These are phyloP conservation scores for Notoglanidium macrostoma DNA, from an alignment of 2,797 vertebrate genomes.

Conservation along the genomic window DNA sequence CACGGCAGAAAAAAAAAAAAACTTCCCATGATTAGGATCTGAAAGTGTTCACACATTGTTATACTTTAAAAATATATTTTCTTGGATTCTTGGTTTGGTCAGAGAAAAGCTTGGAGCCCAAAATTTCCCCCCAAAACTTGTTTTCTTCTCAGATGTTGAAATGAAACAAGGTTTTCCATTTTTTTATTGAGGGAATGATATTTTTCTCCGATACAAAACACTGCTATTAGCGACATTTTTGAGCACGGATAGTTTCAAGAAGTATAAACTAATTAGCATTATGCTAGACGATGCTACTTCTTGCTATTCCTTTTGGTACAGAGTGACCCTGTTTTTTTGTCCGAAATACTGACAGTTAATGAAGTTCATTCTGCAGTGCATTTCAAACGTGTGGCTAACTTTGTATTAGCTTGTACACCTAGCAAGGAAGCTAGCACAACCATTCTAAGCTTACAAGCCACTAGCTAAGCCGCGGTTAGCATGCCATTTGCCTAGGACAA, in stretches of 20 bases:
- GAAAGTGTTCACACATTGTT: not conserved
- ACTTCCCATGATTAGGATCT: not conserved
- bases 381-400: not conserved
- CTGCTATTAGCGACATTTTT: not conserved
- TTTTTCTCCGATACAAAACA: not conserved
- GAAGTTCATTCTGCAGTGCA: not conserved
- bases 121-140: not conserved
- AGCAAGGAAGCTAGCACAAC: too few species aligned
- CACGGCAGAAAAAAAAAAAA: not conserved
- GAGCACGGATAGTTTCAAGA: not conserved
- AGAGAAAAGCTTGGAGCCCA: not conserved
- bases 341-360: not conserved
- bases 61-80: not conserved
- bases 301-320: not conserved
- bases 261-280: not conserved
- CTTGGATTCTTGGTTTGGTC: not conserved
- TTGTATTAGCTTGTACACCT: not conserved
- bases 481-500: not conserved
- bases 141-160: not conserved
- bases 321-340: not conserved
- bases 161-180: not conserved
- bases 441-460: not conserved
- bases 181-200: too few species aligned
- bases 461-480: not conserved
- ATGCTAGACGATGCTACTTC: not conserved